A percentile compares a stretch with the other conserved stretches of the same genome.
Evolutionary conservation across 2,113 vertebrate species (phyloP).

Genomic region (Anhinga anhinga): DNA sequence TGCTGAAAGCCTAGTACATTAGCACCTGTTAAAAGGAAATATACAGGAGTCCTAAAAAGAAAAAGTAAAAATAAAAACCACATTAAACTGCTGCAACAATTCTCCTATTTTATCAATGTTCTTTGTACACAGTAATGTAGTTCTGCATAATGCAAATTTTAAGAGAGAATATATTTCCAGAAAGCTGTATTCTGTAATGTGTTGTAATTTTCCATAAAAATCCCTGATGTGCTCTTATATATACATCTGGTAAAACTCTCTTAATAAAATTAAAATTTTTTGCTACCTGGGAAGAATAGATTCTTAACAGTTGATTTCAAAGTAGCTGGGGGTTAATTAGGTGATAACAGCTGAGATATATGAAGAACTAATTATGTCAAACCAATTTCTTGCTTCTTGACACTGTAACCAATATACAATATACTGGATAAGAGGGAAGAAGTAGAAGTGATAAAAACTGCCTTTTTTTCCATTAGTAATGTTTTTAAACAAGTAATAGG

Average conservation of each 20-base stretch:
- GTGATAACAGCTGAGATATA: not conserved
- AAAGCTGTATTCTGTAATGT: not conserved
- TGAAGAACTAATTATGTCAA: slow-evolving; percentile 8
- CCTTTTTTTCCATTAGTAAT: not conserved
- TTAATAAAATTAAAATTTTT: not conserved
- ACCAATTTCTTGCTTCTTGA: not conserved
- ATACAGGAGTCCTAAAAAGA: not conserved
- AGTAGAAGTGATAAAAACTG: not conserved
- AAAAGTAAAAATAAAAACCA: not conserved
- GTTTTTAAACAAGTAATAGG: not conserved
- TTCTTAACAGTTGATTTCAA: not conserved
- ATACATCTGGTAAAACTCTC: not conserved
- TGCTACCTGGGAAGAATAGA: not conserved
- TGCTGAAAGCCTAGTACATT: not conserved
- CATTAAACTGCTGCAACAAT: not conserved
- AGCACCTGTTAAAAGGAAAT: not conserved
- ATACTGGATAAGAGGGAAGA: not conserved
- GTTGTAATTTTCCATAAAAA: not conserved
- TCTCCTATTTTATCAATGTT: not conserved
- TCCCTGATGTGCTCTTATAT: not conserved
- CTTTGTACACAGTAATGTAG: not conserved
- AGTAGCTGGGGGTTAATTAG: not conserved
- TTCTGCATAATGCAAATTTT: not conserved
- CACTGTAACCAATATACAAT: not conserved
- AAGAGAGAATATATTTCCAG: not conserved